These are phyloP conservation scores for Hucho hucho DNA, from an alignment of 2,113 vertebrate genomes.

Conservation along the genomic window DNA sequence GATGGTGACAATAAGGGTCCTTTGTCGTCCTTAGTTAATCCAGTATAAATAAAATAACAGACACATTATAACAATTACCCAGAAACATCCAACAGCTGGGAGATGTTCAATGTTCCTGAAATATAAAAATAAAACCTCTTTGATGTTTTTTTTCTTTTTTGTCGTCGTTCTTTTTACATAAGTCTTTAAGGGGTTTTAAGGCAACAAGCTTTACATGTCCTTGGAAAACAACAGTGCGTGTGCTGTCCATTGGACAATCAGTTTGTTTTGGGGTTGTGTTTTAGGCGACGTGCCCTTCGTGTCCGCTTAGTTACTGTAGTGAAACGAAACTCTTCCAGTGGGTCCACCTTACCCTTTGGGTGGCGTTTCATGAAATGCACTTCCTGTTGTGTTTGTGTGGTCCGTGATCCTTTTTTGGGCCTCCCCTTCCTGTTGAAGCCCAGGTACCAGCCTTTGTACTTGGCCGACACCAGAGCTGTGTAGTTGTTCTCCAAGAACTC, in stretches of 20 bases:
- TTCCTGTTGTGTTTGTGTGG: slow-evolving; percentile 79
- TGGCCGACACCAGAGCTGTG: slow-evolving; percentile 78
- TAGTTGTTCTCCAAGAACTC: slow-evolving; percentile 85
- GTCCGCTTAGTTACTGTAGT: slow-evolving; percentile 81
- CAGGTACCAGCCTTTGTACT: slow-evolving; percentile 82
- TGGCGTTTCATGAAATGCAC: slow-evolving; percentile 82
- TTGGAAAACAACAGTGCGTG: slow-evolving; percentile 8
- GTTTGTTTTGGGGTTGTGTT: slow-evolving; percentile 69
- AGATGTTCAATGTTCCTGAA: slow-evolving; percentile 69
- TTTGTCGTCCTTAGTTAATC: slow-evolving; percentile 67
- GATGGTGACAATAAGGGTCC: slow-evolving; percentile 48
- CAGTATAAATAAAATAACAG: slow-evolving; percentile 79
- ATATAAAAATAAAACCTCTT: slow-evolving; percentile 84
- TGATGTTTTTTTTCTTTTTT: slow-evolving; percentile 56
- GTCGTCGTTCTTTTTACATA: slow-evolving; percentile 31
- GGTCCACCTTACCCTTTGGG: slow-evolving; percentile 69
- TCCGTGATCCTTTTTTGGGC: slow-evolving; percentile 77
- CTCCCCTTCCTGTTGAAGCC: slow-evolving; percentile 79
- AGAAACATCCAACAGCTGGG: slow-evolving; percentile 71
- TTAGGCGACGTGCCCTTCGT: slow-evolving; percentile 78
- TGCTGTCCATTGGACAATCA: slow-evolving; percentile 24
- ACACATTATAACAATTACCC: slow-evolving; percentile 67
- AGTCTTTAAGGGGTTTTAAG: slow-evolving; percentile 21
- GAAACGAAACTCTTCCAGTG: slow-evolving; percentile 77
- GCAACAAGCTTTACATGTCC: slow-evolving; percentile 54